These are phyloP conservation scores for Melanerpes aurifrons DNA, from an alignment of 2,113 vertebrate genomes.

Conservation along the genomic window DNA sequence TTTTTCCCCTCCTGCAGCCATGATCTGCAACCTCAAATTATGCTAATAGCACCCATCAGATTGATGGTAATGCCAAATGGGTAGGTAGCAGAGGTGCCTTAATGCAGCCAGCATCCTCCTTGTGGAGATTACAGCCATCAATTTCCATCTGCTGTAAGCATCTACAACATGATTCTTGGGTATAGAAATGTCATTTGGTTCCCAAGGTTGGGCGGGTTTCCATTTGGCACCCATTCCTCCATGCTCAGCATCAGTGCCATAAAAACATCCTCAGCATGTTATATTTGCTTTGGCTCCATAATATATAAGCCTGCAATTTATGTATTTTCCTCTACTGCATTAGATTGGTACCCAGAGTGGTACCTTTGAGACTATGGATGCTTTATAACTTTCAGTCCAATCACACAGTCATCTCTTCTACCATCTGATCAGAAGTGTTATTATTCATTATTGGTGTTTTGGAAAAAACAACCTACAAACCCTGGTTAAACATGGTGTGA, in stretches of 20 bases:
- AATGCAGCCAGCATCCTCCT: not conserved
- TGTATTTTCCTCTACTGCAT: not conserved
- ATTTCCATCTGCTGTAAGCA: constrained; percentile 13
- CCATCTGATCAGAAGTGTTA: not conserved
- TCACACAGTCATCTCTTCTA: not conserved
- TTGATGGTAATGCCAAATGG: not conserved
- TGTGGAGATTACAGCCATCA: constrained; percentile 25
- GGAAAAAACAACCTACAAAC: not conserved
- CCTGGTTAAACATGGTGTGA: not conserved
- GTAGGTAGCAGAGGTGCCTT: not conserved
- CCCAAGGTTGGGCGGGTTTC: not conserved
- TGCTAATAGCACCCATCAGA: not conserved
- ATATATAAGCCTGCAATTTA: not conserved
- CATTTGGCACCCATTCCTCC: not conserved
- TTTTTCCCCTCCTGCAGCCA: not conserved
- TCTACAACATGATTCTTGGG: not conserved
- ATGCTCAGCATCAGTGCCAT: not conserved
- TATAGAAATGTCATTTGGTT: not conserved
- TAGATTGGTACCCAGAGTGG: not conserved
- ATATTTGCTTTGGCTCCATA: not conserved
- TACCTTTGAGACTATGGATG: not conserved
- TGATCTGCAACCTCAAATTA: not conserved
- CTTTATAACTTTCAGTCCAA: not conserved
- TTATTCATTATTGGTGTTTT: not conserved
- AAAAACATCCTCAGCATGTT: not conserved